A percentile compares a stretch with the other conserved stretches of the same genome.
Conservation (phyloP, 92 coral and sea anemone genomes). For the Metridium senile region DNA sequence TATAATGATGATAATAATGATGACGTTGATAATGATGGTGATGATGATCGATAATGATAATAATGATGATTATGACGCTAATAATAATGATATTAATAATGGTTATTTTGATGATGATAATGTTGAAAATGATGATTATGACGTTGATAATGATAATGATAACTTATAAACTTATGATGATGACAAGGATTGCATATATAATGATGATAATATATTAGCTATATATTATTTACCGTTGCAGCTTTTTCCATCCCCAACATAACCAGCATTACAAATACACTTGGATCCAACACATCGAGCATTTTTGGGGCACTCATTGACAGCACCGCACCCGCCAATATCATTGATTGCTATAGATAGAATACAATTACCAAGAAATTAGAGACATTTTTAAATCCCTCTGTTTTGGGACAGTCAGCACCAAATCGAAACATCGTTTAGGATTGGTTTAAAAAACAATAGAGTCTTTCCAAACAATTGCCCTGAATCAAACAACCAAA, state of each 20-base stretch:
- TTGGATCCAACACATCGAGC: constrained; percentile 69
- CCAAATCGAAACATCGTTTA: too few species aligned
- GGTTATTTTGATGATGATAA: background rate
- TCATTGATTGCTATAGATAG: background rate
- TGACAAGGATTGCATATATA: background rate
- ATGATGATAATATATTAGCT: background rate
- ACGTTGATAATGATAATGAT: too few species aligned
- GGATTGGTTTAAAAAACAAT: too few species aligned
- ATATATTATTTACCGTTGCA: constrained; percentile 52
- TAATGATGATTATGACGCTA: background rate
- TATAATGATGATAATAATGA: background rate
- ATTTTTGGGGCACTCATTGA: constrained; percentile 51
- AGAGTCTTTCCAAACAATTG: too few species aligned
- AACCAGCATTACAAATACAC: constrained; percentile 78
- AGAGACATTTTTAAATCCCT: too few species aligned
- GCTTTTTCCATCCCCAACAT: constrained; percentile 70
- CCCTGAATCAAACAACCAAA: too few species aligned
- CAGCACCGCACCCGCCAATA: constrained; percentile 50
- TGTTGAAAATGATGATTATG: background rate
- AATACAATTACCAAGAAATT: background rate
- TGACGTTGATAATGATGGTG: background rate
- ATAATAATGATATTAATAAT: background rate
- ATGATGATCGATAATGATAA: background rate
- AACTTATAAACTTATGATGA: too few species aligned
- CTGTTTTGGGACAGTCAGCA: too few species aligned